Conservation (phyloP, 2,797 vertebrate genomes). For the Clarias laeviceps region DNA sequence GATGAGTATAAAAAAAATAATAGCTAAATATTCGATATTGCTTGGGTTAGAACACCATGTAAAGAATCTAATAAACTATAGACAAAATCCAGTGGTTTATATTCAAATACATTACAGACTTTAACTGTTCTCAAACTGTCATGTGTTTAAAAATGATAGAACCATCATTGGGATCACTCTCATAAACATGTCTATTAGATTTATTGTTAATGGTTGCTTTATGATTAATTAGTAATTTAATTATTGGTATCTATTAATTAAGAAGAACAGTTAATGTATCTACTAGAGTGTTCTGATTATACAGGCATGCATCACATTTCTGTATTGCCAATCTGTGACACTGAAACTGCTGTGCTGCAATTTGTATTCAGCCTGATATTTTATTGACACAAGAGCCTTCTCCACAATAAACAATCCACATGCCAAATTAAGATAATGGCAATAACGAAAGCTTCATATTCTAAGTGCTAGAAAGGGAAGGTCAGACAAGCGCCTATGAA, state of each 20-base stretch:
- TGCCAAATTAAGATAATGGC: slow-evolving; percentile 81
- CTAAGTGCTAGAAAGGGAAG: slow-evolving; percentile 81
- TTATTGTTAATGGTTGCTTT: background rate
- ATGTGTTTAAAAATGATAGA: background rate
- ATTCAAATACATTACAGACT: background rate
- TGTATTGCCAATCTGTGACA: slow-evolving; percentile 40
- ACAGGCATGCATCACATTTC: slow-evolving; percentile 18
- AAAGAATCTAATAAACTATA: background rate
- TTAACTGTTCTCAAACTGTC: background rate
- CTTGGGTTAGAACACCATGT: background rate
- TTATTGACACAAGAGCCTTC: slow-evolving; percentile 61
- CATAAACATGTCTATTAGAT: background rate
- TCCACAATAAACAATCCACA: slow-evolving; percentile 74
- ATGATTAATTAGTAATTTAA: background rate
- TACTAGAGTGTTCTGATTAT: slow-evolving; percentile 17
- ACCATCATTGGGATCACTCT: background rate
- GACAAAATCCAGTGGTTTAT: background rate
- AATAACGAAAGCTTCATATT: slow-evolving; percentile 73
- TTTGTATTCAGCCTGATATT: slow-evolving; percentile 69
- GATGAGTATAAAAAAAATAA: too few relatives aligned
- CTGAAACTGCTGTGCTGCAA: slow-evolving; percentile 49
- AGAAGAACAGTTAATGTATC: background rate
- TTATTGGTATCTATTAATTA: background rate
- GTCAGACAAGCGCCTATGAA: slow-evolving; percentile 71
- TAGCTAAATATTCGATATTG: background rate